Evolutionary conservation across 2,113 vertebrate species (phyloP), one percentile per base, ranked within the genome.

Genomic region (Oreochromis spilurus): DNA sequence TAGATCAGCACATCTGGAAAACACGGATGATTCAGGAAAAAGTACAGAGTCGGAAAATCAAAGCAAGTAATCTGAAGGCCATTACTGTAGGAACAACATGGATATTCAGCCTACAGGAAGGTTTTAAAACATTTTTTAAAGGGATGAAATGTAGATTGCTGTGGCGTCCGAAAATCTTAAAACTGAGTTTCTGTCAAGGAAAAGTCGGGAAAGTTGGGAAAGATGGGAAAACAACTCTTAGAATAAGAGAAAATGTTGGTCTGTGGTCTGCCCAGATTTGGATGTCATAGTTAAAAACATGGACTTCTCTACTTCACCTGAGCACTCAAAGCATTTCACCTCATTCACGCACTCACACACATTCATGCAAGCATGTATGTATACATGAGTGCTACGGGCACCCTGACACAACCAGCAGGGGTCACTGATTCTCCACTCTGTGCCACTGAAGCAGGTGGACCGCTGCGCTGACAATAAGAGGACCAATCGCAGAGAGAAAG

Each of bases 381-480:
- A 38, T 7, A 38, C 4, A 36, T 0, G 10, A 65, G 19, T 0
- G 1, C 60, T 38, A 65, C 10, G 6, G 60, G 34, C 10, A 2
- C 10, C 19, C 60, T 38, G 1, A 38, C 34, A 52, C 17, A 16
- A 60, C 29, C 80, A 83, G 85, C 67, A 79, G 80, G 67, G 40
- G 85, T 34, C 4, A 34, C 72, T 65, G n/a, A 34, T 24, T 0
- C 19, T 45, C 57, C 8, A 4, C 29, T 43, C n/a, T 5, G 29
- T 1, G 19, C 21, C 16, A 17, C 9, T 13, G 80, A 5, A 54
- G 45, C 70, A 87, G 80, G 70, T 67, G 48, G 54, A 40, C 24
- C 13, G 5, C 52, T 4, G 13, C 7, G 2, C 31, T 36, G 45
- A 38, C 67, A 17, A 21, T 31, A n/a, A 14, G 7, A 75, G 21